phyloP scores from a whole-genome alignment of 2,797 vertebrate species.

The Eidolon dupreanum region DNA sequence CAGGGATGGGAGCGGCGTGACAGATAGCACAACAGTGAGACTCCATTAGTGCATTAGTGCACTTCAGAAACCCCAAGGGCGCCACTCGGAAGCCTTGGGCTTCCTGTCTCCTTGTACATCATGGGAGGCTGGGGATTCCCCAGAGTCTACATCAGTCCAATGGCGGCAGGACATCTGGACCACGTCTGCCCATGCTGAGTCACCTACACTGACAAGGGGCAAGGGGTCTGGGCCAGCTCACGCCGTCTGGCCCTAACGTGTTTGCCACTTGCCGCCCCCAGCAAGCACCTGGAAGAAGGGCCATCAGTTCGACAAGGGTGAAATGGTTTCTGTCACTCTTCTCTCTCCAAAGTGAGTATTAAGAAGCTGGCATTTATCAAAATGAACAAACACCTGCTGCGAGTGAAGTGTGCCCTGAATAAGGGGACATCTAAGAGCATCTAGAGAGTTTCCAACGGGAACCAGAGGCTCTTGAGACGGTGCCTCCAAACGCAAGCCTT shows the following conservation, averaged over 20 bases:
- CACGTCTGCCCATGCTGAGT: slow-evolving; percentile 7
- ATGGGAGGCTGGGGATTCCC: slow-evolving; percentile 33
- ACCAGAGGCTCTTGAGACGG: background rate
- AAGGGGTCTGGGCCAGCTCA: background rate
- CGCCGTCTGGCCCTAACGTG: background rate
- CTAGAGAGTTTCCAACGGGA: slow-evolving; percentile 7
- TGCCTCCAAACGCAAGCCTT: background rate
- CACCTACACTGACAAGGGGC: background rate
- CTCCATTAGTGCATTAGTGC: slow-evolving; percentile 50
- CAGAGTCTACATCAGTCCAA: slow-evolving; percentile 40
- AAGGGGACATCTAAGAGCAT: background rate
- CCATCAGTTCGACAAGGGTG: background rate
- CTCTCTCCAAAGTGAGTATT: slow-evolving; percentile 21
- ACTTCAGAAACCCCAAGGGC: slow-evolving; percentile 42
- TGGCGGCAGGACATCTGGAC: slow-evolving; percentile 64
- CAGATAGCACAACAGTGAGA: background rate
- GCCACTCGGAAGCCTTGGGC: slow-evolving; percentile 6
- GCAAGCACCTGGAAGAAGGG: background rate
- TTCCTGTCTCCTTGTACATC: slow-evolving; percentile 56
- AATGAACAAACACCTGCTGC: slow-evolving; percentile 48
- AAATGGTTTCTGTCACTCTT: slow-evolving; percentile 3
- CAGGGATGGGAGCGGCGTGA: background rate
- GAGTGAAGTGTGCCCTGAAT: slow-evolving; percentile 18
- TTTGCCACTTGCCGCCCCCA: background rate
- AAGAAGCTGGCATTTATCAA: slow-evolving; percentile 59